These are phyloP conservation scores for Aphodius granarius DNA, from an alignment of 2,888 invertebrate species.

Conservation along the genomic window DNA sequence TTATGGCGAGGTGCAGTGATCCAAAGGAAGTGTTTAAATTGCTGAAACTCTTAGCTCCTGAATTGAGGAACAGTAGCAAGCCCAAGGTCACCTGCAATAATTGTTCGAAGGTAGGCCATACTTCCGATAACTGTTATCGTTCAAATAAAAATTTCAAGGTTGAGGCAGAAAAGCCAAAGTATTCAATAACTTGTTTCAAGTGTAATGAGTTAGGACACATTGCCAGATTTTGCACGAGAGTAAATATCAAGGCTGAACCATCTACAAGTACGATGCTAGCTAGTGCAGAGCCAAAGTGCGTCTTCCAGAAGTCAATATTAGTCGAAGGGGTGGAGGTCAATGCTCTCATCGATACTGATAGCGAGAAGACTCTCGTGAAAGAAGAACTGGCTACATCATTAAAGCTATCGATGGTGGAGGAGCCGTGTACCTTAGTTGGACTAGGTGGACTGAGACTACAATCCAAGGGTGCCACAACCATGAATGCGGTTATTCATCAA, in stretches of 20 bases:
- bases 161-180: not conserved
- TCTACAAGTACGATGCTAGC: too few relatives aligned
- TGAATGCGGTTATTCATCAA: not conserved
- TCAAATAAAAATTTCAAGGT: not conserved
- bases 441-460: not conserved
- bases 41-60: not conserved
- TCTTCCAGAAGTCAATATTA: too few relatives aligned
- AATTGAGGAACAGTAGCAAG: not conserved
- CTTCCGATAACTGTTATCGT: not conserved
- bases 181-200: not conserved
- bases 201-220: slow-evolving; percentile 4
- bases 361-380: not conserved
- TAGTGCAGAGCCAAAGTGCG: too few relatives aligned
- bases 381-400: not conserved
- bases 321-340: too few relatives aligned
- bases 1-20: not conserved
- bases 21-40: slow-evolving; percentile 1
- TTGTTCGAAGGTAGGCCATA: not conserved
- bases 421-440: not conserved
- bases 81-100: too few relatives aligned
- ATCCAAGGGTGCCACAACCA: not conserved
- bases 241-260: too few relatives aligned
- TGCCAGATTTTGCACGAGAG: too few relatives aligned
- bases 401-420: not conserved
- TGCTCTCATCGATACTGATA: not conserved